These are phyloP conservation scores for Tapirus indicus DNA, from an alignment of 2,797 vertebrate species.

Conservation along the genomic window DNA sequence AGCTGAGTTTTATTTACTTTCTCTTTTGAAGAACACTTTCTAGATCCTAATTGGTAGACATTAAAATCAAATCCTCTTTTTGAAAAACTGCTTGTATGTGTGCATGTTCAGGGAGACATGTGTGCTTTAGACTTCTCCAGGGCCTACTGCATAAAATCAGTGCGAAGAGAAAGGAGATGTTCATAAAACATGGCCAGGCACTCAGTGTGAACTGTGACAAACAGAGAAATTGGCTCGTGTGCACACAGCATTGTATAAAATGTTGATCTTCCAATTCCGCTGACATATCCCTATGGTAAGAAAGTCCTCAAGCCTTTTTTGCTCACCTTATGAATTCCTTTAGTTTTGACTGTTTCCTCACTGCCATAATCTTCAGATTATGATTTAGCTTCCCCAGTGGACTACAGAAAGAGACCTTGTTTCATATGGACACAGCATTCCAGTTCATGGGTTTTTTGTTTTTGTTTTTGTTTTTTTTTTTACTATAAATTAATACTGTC, in stretches of 20 bases:
- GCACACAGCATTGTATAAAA: not conserved
- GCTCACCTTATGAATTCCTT: not conserved
- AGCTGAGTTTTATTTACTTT: slow-evolving; percentile 35
- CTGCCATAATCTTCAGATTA: not conserved
- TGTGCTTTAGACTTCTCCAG: not conserved
- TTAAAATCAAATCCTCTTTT: slow-evolving; percentile 38
- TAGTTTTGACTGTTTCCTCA: not conserved
- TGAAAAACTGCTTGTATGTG: not conserved
- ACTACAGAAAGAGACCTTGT: not conserved
- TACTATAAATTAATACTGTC: not conserved
- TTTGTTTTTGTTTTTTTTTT: not conserved
- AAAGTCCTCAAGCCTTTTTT: not conserved
- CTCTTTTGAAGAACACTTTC: not conserved
- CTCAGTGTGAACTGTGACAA: not conserved
- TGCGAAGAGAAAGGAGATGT: not conserved
- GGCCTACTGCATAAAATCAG: not conserved
- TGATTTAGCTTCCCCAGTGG: not conserved
- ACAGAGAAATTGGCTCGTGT: not conserved
- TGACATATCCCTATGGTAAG: not conserved
- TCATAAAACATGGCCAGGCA: not conserved
- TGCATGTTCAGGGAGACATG: not conserved
- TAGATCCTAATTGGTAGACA: not conserved
- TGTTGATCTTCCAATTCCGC: not conserved
- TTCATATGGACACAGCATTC: not conserved
- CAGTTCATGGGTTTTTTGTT: not conserved